Percentiles rank a stretch among this genome's conserved stretches.
These are phyloP conservation scores for Nasonovia ribisnigri DNA, from an alignment of 2,888 invertebrate genomes.

Conservation along the genomic window DNA sequence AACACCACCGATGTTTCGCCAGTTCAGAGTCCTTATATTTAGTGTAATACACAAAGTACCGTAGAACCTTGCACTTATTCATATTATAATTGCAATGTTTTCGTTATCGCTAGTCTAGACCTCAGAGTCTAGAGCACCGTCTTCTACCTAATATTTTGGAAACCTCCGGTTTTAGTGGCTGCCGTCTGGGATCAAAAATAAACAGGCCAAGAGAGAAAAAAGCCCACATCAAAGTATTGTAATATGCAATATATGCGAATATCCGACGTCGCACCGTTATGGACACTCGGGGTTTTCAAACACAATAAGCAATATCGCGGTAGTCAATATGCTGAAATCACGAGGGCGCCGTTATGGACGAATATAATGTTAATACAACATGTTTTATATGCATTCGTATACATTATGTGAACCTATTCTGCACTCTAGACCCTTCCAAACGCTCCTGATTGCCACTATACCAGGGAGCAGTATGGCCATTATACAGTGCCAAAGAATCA, in stretches of 20 bases:
- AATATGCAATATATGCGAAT: neutral
- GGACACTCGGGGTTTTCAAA: neutral
- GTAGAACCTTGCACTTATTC: neutral
- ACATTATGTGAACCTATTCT: neutral
- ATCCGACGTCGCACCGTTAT: neutral
- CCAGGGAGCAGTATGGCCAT: neutral
- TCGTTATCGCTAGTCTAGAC: neutral
- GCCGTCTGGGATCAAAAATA: neutral
- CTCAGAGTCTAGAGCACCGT: neutral
- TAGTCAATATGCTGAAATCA: no score
- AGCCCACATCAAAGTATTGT: neutral
- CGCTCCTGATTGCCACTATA: neutral
- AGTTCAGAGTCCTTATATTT: neutral
- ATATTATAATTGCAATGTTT: neutral
- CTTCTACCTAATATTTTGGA: neutral
- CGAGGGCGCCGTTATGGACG: constrained; percentile 4
- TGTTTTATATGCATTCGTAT: neutral
- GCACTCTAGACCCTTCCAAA: neutral
- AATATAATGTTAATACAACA: neutral
- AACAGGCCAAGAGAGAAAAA: neutral
- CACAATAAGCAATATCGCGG: neutral
- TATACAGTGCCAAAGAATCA: neutral
- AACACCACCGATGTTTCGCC: neutral
- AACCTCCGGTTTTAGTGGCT: neutral
- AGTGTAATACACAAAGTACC: neutral